Base-by-base conservation (phyloP, 1,140 invertebrate genomes). In the Drosophila auraria region DNA sequence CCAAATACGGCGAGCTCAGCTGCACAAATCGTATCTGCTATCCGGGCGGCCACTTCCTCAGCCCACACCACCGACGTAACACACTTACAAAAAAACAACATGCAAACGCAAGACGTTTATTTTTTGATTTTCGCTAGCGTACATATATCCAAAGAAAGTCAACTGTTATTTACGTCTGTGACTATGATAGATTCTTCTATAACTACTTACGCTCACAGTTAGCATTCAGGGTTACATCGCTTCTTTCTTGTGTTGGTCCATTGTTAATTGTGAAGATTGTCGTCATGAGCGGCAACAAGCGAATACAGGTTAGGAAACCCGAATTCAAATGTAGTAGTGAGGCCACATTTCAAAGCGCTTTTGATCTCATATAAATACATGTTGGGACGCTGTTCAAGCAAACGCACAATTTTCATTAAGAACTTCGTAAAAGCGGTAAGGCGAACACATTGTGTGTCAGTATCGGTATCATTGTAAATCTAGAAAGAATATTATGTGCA, bases 261-360 rank as follows among this genome's bases (percentile, higher is more conserved):
- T 64, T 60, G 49, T 80, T 82, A 9, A 92, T 15, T 0, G 77
- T 74, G 51, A 93, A 93, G 11, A 95, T 93, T 93, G 77, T 95
- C 94, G 9, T 94, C 92, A 30, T 95, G 93, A 3, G 94, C 93
- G 65, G 93, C 92, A n/a, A 96, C 90, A 11, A 96, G 72, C 5
- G 93, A 71, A 36, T 86, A 87, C 0, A 94, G 57, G 68, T 93
- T 94, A 0, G 94, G 93, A 78, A 93, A 95, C 8, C 91, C 91
- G 42, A 82, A 92, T 44, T 91, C 86, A 71, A 92, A 92, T 2
- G 87, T 89, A 20, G 80, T 80, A 12, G 33, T 73, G 8, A 92
- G 42, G 12, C 61, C 70, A 36, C 82, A 90, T 25, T 91, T 70
- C 47, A 92, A 40, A 8, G 72, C 68, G 11, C 6, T 70, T 53